phyloP scores from a whole-genome alignment of 2,797 vertebrate genomes.

The Intellagama lesueurii region DNA sequence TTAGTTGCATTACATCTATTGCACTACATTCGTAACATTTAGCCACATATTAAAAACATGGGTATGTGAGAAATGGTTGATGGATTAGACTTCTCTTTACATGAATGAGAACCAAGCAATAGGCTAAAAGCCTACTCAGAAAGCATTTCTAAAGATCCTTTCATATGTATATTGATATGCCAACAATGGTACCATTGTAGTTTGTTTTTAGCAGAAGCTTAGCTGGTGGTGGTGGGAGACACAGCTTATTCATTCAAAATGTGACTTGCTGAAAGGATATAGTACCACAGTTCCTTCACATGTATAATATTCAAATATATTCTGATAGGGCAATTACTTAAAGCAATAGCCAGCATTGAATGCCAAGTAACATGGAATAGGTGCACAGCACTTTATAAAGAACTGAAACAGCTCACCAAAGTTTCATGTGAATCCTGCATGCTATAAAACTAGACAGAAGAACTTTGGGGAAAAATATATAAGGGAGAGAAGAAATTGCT shows the following conservation, averaged over 20 bases:
- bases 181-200: conserved; percentile 1
- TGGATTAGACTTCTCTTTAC: conserved; percentile 46
- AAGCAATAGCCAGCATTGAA: accelerated
- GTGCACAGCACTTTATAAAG: accelerated
- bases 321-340: accelerated
- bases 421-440: not conserved
- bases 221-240: not conserved
- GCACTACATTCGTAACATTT: accelerated
- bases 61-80: conserved; percentile 36
- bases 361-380: accelerated
- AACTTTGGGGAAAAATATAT: not conserved
- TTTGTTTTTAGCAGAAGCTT: conserved; percentile 11
- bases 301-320: not conserved
- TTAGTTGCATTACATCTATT: not conserved
- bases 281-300: conserved; percentile 47
- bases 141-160: conserved; percentile 48
- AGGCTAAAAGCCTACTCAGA: conserved; percentile 1
- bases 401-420: accelerated
- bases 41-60: not conserved
- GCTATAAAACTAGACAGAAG: not conserved
- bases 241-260: accelerated
- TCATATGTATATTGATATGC: conserved; percentile 38
- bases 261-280: accelerated
- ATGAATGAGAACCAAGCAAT: conserved; percentile 5
- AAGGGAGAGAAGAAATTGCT: not conserved